Base-by-base conservation (phyloP, 2,888 invertebrate species). In the Cyclophora punctaria region DNA sequence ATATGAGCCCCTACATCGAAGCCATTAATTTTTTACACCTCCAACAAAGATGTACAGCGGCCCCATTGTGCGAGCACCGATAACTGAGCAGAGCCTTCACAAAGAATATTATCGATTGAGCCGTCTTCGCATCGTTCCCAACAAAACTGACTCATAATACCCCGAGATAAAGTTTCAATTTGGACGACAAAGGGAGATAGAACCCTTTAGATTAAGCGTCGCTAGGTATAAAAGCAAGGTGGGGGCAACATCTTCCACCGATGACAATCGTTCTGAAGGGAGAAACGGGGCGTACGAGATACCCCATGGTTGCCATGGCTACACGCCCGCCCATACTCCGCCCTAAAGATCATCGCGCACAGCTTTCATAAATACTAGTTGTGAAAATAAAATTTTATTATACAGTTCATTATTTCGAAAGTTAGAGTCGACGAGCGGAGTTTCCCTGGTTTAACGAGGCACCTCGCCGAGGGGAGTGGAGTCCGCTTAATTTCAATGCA, bases 301-400 rank as follows among this genome's bases (percentile, higher is more conserved):
- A 69, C 74, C 78, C 82, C 67, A 71, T 69, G 60, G 86, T 88
- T 72, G 73, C 77, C 73, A 84, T 79, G 75, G 78, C 75, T 66
- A 88, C 86, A 74, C 77, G 63, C 75, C 79, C 85, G 81, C 80
- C 81, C 77, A 77, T 69, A 63, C 63, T 67, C 79, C 78, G 73
- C 79, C 80, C 73, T 66, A 67, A 71, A 78, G 85, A 85, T 85
- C 76, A 85, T 80, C 83, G 76, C 66, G 66, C 71, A 65, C 72
- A 73, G 71, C 73, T 75, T 75, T 75, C 75, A 55, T 59, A 59
- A 61, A 61, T 57, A 80, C 73, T 76, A 81, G 78, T 82, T 71
- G 78, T 69, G 76, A 80, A 80, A 85, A 86, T 84, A 83, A 76
- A 76, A 78, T 84, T 81, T 79, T 85, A 83, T 84, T 83, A 83